Evolutionary conservation across 1,140 invertebrate species (phyloP), one percentile per base, ranked within the genome.

Genomic region (Microplitis demolitor): DNA sequence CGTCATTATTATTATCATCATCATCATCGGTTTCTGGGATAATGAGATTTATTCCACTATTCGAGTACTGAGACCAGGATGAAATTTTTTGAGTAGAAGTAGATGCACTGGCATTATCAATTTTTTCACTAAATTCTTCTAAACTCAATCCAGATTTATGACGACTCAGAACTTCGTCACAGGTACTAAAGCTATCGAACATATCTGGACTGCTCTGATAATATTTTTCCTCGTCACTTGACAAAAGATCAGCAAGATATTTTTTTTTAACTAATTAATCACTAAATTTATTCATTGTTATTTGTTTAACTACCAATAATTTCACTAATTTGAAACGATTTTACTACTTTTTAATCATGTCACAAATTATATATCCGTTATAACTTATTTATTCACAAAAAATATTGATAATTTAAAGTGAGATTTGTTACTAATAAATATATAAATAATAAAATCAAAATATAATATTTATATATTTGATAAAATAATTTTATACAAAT

Each of bases 21-120:
- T 66, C 63, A 39, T 66, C 63, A 45, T 66, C 35, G 24, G 63
- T 66, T 66, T 66, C 63, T 14, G 63, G 14, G 24, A 66, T 66
- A 35, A 66, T 66, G 14, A 3, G n/a, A 39, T 66, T 39, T 14
- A 66, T 34, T 66, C 45, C 33, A 66, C 35, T 66, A 13, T 66
- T 4, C 3, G n/a, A 39, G 13, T 45, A n/a, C 34, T 66, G 33
- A 66, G 63, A 63, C n/a, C n/a, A 63, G 34, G 33, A 6, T 63
- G 37, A 3, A 39, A 39, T 39, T 39, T 39, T 39, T 39, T 39
- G 2, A 54, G 11, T 54, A 54, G 51, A 54, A 54, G 14, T 54
- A n/a, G 35, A 66, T 66, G 35, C n/a, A 37, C 61, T 39, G 33
- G 63, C 63, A 9, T 66, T n/a, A 39, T 66, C 63, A 39, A 39